Evolutionary conservation across 1,140 invertebrate genomes (phyloP).

Genomic region (Littorina saxatilis): DNA sequence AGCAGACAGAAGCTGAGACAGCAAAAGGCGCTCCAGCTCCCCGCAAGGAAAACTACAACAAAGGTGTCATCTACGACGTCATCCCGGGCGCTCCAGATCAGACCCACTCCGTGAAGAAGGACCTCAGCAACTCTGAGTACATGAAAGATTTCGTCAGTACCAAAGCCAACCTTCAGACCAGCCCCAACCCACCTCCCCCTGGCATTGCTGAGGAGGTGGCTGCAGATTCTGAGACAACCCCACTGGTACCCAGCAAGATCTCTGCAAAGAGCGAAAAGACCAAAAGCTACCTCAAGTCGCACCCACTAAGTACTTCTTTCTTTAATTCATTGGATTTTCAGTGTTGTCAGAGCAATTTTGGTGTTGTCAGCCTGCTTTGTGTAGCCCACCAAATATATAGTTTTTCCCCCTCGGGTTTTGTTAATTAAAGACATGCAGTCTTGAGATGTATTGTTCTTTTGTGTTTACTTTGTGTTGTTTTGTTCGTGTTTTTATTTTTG

Average conservation of each 20-base stretch:
- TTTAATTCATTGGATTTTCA: conserved; percentile 21
- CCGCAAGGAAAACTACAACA: conserved; percentile 36
- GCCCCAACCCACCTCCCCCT: conserved; percentile 64
- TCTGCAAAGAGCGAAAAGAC: not conserved
- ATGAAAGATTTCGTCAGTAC: conserved; percentile 52
- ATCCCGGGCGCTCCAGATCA: conserved; percentile 4
- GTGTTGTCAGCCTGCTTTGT: not conserved
- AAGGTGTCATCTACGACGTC: conserved; percentile 35
- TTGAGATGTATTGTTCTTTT: not conserved
- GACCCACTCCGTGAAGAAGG: conserved; percentile 47
- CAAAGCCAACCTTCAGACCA: conserved; percentile 55
- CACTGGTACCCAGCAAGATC: not conserved
- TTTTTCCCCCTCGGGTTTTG: too few relatives aligned
- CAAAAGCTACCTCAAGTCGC: conserved; percentile 52
- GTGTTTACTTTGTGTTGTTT: not conserved
- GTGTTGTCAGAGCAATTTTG: too few relatives aligned
- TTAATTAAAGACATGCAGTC: too few relatives aligned
- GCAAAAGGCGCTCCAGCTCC: conserved; percentile 6
- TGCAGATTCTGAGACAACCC: conserved; percentile 31
- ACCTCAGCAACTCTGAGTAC: conserved; percentile 34
- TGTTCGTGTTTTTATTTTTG: not conserved
- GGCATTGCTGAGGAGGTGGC: conserved; percentile 14
- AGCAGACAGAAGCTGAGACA: conserved; percentile 18
- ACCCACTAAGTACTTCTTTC: conserved; percentile 52
- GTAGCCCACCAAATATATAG: too few relatives aligned